Conservation (phyloP, 2,797 vertebrate species). For the Hirundo rustica region DNA sequence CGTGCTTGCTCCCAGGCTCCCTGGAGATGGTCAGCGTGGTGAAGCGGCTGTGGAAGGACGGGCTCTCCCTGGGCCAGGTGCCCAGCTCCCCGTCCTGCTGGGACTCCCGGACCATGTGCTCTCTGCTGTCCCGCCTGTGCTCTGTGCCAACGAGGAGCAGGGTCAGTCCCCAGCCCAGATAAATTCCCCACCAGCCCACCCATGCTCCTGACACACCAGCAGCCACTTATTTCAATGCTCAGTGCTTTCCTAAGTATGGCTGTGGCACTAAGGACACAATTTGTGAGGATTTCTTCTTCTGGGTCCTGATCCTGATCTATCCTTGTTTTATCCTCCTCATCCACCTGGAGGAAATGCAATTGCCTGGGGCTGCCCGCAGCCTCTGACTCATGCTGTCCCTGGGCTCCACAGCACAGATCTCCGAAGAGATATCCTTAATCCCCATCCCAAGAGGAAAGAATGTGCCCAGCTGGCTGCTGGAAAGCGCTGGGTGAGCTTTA, state of each 20-base stretch:
- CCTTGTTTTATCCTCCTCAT: background rate
- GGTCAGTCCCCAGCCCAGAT: background rate
- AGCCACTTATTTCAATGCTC: background rate
- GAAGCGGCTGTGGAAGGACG: background rate
- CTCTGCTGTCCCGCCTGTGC: background rate
- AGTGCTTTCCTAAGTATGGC: background rate
- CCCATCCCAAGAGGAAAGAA: background rate
- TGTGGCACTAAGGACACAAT: background rate
- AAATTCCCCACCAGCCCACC: background rate
- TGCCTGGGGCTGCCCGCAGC: background rate
- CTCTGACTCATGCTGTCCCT: background rate
- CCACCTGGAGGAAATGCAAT: background rate
- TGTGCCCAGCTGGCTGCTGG: background rate
- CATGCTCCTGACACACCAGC: accelerated
- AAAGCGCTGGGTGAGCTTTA: background rate
- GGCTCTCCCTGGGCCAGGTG: background rate
- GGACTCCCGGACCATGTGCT: background rate
- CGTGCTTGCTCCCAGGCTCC: accelerated
- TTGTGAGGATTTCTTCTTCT: background rate
- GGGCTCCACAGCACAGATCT: background rate
- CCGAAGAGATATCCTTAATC: background rate
- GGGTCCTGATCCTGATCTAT: background rate
- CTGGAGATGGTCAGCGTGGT: background rate
- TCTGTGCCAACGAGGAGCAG: background rate
- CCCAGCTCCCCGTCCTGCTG: background rate